phyloP scores from a whole-genome alignment of 2,113 vertebrate genomes.

The Bettongia penicillata region DNA sequence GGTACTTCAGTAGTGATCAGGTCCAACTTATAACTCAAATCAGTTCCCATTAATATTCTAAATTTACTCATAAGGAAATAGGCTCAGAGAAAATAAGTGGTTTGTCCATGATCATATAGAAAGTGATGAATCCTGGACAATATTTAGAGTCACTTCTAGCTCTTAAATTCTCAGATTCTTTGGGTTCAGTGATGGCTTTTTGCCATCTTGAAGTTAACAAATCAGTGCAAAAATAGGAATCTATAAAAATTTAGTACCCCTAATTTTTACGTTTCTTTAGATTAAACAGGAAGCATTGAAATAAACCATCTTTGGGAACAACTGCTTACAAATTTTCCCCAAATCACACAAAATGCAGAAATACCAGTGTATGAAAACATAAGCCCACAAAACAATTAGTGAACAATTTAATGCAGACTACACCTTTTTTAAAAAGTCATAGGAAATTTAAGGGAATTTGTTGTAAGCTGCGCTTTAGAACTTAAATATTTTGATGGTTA shows the following conservation, averaged over 20 bases:
- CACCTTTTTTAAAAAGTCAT: background rate
- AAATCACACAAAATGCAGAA: background rate
- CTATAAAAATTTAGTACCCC: background rate
- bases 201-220: background rate
- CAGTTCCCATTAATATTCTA: background rate
- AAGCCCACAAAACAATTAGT: background rate
- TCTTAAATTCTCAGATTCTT: background rate
- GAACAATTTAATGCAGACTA: background rate
- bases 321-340: background rate
- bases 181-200: background rate
- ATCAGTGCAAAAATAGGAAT: background rate
- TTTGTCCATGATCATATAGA: background rate
- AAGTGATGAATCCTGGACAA: background rate
- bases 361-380: background rate
- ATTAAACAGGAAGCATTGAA: background rate
- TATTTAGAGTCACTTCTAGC: background rate
- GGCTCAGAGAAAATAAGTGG: background rate
- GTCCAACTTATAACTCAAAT: background rate
- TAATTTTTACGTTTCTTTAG: background rate
- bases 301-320: background rate
- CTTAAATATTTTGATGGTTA: conserved; percentile 8
- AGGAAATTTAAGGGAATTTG: too few species aligned
- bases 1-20: background rate
- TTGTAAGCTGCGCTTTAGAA: background rate
- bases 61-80: background rate